Evolutionary conservation across 2,888 invertebrate species (phyloP), one percentile per base, ranked within the genome.

Genomic region (Agriotes lineatus): DNA sequence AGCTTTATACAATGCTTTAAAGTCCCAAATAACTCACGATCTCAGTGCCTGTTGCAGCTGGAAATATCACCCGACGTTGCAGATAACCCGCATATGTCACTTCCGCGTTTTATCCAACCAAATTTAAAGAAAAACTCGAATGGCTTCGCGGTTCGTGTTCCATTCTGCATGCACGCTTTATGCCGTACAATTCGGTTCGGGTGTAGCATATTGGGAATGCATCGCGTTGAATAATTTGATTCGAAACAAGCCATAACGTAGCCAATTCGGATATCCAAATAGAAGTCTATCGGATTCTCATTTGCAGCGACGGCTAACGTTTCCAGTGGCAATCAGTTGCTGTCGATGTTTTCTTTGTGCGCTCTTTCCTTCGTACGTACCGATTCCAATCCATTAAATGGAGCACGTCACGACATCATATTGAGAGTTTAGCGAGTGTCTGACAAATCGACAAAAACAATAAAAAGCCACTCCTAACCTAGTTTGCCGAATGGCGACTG

Each of bases 151-250:
- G 63, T 44, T 30, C 54, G 18, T 63, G 44, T 54, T 22, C 18
- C 25, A 16, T 52, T 42, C 52, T 12, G 50, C 14, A 62, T 22
- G 22, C 50, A 35, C 50, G 50, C 42, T 54, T 63, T 42, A 20
- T 63, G 25, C 18, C 52, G 25, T 42, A 56, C 63, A 63, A 56
- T 63, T 44, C 63, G 19, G 54, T 56, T 45, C 39, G 14, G n/a
- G n/a, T 33, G 56, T 18, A 18, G 19, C 63, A 63, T 45, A 63
- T 63, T 63, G 63, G 56, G 39, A 63, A 63, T 63, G 63, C 56
- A 63, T 44, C 50, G 37, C 25, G 19, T 50, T 16, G 61, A 63
- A 63, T 63, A 63, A 54, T 63, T 35, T 20, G 35, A 45, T 39
- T 62, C 50, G 22, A 62, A 62, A 52, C 52, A 52, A 22, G 52